Evolutionary conservation across 2,888 invertebrate genomes (phyloP).

Genomic region (Oeneis ivallda): DNA sequence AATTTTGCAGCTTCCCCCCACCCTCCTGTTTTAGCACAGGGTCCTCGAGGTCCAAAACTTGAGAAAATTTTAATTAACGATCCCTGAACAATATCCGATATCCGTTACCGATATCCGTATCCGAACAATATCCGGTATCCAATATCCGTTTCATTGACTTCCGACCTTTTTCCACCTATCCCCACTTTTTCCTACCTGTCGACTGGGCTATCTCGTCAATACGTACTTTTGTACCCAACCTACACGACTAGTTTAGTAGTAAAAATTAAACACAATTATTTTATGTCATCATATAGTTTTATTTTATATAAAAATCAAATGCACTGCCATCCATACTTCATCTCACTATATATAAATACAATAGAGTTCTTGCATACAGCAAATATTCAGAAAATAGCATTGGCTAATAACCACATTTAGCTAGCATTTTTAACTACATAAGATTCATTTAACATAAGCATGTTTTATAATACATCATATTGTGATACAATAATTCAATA

Average conservation of each 20-base stretch:
- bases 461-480: constrained; percentile 66
- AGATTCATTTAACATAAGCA: constrained; percentile 68
- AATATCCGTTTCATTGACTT: too few relatives aligned
- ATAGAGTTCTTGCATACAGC: constrained; percentile 69
- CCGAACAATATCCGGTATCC: too few relatives aligned
- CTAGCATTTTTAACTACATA: constrained; percentile 74
- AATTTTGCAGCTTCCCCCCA: too few relatives aligned
- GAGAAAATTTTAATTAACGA: too few relatives aligned
- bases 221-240: too few relatives aligned
- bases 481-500: constrained; percentile 60
- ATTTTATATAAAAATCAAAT: constrained; percentile 81
- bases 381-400: constrained; percentile 80
- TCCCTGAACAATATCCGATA: too few relatives aligned
- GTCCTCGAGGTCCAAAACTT: too few relatives aligned
- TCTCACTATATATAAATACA: constrained; percentile 77
- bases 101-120: too few relatives aligned
- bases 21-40: too few relatives aligned
- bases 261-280: constrained; percentile 43
- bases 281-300: constrained; percentile 74
- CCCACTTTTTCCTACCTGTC: too few relatives aligned
- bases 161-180: too few relatives aligned
- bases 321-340: constrained; percentile 72
- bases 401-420: constrained; percentile 78
- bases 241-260: neutral
- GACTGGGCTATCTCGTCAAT: too few relatives aligned